Evolutionary conservation across 2,888 invertebrate species (phyloP), one percentile per base, ranked within the genome.

Genomic region (Xylophagus ater): DNA sequence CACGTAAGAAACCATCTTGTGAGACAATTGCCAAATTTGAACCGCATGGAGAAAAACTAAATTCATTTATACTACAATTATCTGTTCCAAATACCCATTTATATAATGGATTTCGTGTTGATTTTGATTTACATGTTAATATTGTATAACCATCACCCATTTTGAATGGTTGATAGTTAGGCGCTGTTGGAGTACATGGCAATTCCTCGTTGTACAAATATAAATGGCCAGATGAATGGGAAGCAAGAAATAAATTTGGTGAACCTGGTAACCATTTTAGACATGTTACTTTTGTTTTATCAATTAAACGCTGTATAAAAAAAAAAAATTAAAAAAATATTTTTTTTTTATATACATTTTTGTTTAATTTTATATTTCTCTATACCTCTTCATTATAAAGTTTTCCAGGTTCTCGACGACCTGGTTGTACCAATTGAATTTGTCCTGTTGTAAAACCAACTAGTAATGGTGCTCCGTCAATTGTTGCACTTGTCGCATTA

Each of bases 391-490:
- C 96, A 74, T 98, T 97, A 67, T 86, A 97, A 50, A 96, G 73
- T 74, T 92, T 92, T 68, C 87, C 89, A 56, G 88, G 73, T 71
- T 97, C 96, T 62, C 96, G 93, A 57, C 88, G 89, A 57, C 94
- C 84, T 42, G 94, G 94, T 68, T 98, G 94, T 60, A 97, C 89
- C 50, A 97, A 73, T 67, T 97, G 96, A 59, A 97, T 88, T 70
- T 97, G 96, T 47, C 98, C 98, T 18, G 93, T 94, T 54, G 93
- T 92, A 70, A 98, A 97, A 41, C 98, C 98, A 56, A 98, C 90
- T 53, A 97, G 73, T 49, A 98, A 72, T 37, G 86, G 83, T 15
- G 90, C 86, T 62, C 83, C 83, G 45, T 92, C 89, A 12, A 76
- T 70, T 42, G 81, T 80, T 57, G 85, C 83, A 36, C 83, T 80